Evolutionary conservation across 2,113 vertebrate genomes (phyloP), one percentile per base, ranked within the genome.

Genomic region (Cygnus atratus): DNA sequence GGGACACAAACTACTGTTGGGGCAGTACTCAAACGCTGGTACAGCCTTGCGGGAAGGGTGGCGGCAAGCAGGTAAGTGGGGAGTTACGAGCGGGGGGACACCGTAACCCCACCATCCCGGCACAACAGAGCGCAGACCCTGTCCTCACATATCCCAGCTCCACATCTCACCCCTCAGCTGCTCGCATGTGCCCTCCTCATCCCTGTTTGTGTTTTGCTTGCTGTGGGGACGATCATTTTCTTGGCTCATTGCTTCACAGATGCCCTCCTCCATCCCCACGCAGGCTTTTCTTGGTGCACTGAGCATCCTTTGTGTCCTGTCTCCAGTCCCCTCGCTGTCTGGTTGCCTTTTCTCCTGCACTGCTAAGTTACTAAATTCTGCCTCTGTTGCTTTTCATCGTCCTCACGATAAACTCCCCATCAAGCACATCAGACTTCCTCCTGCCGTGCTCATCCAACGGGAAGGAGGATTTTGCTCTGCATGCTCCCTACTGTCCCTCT

Each of bases 401-500:
- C 59, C 46, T 77, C 0, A 0, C 73, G 71, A 77, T 88, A 54
- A 90, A 90, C 50, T 79, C n/a, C 63, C 37, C 68, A 39, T 54
- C 29, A 28, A 77, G 63, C n/a, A 65, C 50, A 72, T 41, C 71
- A 55, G 46, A 59, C 57, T 62, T 77, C 58, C 68, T 80, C 82
- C 85, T 43, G 41, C 65, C 58, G 43, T 26, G 46, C 66, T 91
- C 62, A 77, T 35, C 46, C 9, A 11, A 1, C 63, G 86, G 65
- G 55, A 90, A 84, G 86, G 55, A 88, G 10, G 50, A 37, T 59
- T 93, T 93, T 88, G 67, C 65, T 77, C 35, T 77, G 55, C 57
- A 0, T 54, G 22, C 57, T 87, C 57, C 50, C 61, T 75, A 0
- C 76, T 39, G 46, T 65, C 74, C 73, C 83, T 59, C 62, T 65